phyloP scores from a whole-genome alignment of 1,140 invertebrate genomes.

The Brachionus koreanus region DNA sequence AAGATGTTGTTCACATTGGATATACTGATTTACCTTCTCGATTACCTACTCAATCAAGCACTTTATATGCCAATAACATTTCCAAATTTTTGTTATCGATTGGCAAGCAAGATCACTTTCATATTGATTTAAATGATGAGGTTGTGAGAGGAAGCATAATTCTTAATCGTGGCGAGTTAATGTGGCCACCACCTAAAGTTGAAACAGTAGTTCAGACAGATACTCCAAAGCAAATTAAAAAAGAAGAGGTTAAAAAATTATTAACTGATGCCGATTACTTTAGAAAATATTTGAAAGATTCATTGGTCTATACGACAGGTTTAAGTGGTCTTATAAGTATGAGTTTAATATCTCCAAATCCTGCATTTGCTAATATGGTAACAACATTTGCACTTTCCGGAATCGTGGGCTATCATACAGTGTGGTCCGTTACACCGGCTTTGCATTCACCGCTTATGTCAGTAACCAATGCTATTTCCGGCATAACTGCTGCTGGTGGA shows the following conservation, averaged over 20 bases:
- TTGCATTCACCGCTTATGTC: constrained; percentile 87
- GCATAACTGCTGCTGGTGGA: constrained; percentile 82
- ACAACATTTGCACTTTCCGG: constrained; percentile 76
- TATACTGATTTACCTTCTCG: constrained; percentile 78
- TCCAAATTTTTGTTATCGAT: constrained; percentile 79
- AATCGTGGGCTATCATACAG: constrained; percentile 83
- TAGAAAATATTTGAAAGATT: constrained; percentile 65
- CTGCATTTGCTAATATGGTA: constrained; percentile 78
- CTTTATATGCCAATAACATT: constrained; percentile 83
- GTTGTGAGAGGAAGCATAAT: constrained; percentile 78
- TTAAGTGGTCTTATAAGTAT: constrained; percentile 58
- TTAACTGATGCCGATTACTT: constrained; percentile 58
- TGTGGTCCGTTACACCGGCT: constrained; percentile 84
- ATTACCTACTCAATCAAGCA: constrained; percentile 78
- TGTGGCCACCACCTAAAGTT: constrained; percentile 73
- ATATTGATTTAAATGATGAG: constrained; percentile 77
- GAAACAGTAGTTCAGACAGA: constrained; percentile 47
- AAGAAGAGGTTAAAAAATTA: constrained; percentile 48
- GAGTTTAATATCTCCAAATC: constrained; percentile 72
- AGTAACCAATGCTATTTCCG: constrained; percentile 85
- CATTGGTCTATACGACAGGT: constrained; percentile 70
- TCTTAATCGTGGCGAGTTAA: constrained; percentile 68
- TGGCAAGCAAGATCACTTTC: constrained; percentile 71
- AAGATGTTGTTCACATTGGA: constrained; percentile 77
- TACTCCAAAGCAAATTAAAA: constrained; percentile 53